Base-by-base conservation (phyloP, 2,113 vertebrate genomes). In the Cochlearius cochlearius region DNA sequence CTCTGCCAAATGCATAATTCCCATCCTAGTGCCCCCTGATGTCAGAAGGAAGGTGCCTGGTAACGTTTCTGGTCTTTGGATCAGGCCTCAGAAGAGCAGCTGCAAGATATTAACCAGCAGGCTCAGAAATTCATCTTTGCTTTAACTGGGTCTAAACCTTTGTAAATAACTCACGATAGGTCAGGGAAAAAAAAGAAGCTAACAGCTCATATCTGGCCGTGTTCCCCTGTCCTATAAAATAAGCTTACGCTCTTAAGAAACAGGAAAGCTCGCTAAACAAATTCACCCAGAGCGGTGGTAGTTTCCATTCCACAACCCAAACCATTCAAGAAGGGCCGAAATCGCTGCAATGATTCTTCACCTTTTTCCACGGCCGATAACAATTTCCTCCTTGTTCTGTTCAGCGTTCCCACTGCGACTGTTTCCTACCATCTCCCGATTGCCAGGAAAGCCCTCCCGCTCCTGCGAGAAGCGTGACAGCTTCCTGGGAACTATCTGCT, bases 71-170 rank as follows among this genome's bases (percentile, higher is more conserved):
- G 60, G 64, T 86, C 79, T 82, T 95, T 63, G 86, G 88, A 96
- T 59, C 47, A 43, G 43, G 79, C 64, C 83, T 84, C 47, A 72
- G 83, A 89, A 94, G 45, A 96, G 76, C 96, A 96, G 91, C 88
- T 96, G 95, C 76, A 94, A 93, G 78, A 77, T 84, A 96, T 92
- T 88, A 95, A 83, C 55, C 60, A 5, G 1, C 88, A 92, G 79
- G 66, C 94, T 84, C 68, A 1, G 19, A 95, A 95, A 96, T 94
- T 68, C 76, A 45, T 80, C 83, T 91, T 95, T 84, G 63, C 71
- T 95, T 86, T 92, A 87, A 80, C 75, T 92, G 0, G 11, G 72
- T 77, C 73, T 86, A 88, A 96, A 92, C 90, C 64, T 94, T 86
- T 71, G 86, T 84, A 92, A 95, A 93, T 89, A 25, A 88, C 72